Percentiles rank a stretch among this genome's conserved stretches.
phyloP scores from a whole-genome alignment of 1,140 invertebrate genomes.

The Sinella curviseta region DNA sequence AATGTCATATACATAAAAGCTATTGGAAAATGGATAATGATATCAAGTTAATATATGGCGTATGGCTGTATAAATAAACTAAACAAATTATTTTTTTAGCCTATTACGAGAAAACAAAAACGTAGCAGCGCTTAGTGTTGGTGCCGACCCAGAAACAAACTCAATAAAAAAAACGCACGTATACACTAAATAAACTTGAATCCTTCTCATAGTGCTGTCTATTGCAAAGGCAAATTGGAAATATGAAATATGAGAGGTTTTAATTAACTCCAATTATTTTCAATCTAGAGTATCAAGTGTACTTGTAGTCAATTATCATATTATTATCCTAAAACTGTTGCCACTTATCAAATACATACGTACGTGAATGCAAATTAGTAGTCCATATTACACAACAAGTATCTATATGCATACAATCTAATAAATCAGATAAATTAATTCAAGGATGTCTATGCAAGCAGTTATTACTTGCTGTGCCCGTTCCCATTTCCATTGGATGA shows the following conservation, averaged over 20 bases:
- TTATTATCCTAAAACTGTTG: neutral
- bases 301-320: constrained; percentile 5
- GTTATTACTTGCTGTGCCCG: constrained; percentile 4
- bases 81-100: too few species aligned
- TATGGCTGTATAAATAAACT: too few species aligned
- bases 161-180: neutral
- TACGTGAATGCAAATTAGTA: too few species aligned
- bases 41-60: too few species aligned
- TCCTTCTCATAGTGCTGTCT: too few species aligned
- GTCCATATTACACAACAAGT: neutral
- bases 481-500: constrained; percentile 14
- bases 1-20: too few species aligned
- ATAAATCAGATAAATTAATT: constrained; percentile 16
- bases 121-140: too few species aligned
- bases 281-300: constrained; percentile 12
- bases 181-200: neutral
- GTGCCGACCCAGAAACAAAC: neutral
- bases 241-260: constrained; percentile 10
- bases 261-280: constrained; percentile 19
- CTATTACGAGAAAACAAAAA: too few species aligned
- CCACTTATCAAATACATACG: neutral
- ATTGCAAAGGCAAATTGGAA: neutral
- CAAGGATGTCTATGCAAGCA: constrained; percentile 20
- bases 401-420: neutral
- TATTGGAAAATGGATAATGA: too few species aligned